These are phyloP conservation scores for Mesocentrotus franciscanus DNA, from an alignment of 53 echinoderm and acorn worm genomes.

Conservation along the genomic window DNA sequence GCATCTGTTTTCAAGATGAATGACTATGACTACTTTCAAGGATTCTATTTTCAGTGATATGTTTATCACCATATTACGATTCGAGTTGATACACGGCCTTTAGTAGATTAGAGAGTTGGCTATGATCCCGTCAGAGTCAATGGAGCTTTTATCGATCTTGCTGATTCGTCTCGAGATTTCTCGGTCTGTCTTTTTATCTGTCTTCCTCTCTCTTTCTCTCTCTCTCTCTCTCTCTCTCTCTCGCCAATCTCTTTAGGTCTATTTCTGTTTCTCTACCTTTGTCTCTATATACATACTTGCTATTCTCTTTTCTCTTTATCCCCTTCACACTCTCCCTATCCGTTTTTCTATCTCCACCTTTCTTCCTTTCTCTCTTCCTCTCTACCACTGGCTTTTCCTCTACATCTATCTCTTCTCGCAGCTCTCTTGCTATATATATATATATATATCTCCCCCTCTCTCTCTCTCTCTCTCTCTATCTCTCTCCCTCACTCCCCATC, in stretches of 20 bases:
- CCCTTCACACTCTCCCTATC: not conserved
- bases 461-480: no score
- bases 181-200: not conserved
- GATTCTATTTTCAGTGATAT: not conserved
- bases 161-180: slow-evolving; percentile 11
- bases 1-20: not conserved
- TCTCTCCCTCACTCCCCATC: no score
- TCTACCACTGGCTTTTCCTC: not conserved
- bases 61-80: not conserved
- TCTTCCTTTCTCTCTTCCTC: not conserved
- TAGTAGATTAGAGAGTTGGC: no score
- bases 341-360: not conserved
- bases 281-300: not conserved
- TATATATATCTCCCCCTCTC: not conserved
- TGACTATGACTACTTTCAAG: not conserved
- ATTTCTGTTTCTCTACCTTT: not conserved
- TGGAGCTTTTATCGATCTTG: not conserved
- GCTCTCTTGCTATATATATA: no score
- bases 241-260: no score
- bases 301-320: not conserved
- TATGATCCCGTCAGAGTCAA: slow-evolving; percentile 14
- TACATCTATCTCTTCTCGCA: not conserved
- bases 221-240: not conserved
- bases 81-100: not conserved
- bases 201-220: not conserved